Percentiles rank a stretch among this genome's conserved stretches.
Conservation (phyloP, 1,140 invertebrate genomes). For the Macrosteles quadrilineatus region DNA sequence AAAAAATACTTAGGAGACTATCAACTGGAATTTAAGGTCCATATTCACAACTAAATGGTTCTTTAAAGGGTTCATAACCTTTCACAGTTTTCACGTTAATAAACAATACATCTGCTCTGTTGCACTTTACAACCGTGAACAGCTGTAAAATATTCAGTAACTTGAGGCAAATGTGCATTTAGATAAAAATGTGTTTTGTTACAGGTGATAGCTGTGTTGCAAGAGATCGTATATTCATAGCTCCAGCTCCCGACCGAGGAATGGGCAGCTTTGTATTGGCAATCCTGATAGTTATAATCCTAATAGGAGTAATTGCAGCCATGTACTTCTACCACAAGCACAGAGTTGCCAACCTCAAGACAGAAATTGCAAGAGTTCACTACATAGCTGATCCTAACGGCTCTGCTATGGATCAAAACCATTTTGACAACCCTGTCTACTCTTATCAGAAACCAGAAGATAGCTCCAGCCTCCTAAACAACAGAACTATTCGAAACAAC, state of each 20-base stretch:
- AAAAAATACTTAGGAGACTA: too few relatives aligned
- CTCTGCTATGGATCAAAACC: constrained; percentile 67
- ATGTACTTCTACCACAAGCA: constrained; percentile 76
- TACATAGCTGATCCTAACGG: constrained; percentile 79
- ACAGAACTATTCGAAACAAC: constrained; percentile 62
- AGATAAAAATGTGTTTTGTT: too few relatives aligned
- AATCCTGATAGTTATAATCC: constrained; percentile 67
- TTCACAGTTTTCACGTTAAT: too few relatives aligned
- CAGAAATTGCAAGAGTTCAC: constrained; percentile 83
- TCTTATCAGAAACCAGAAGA: constrained; percentile 58
- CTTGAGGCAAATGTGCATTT: too few relatives aligned
- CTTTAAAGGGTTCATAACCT: too few relatives aligned
- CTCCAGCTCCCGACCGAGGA: constrained; percentile 44
- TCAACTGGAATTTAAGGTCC: too few relatives aligned
- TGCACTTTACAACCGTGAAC: too few relatives aligned
- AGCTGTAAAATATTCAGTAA: too few relatives aligned
- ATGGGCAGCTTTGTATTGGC: constrained; percentile 63
- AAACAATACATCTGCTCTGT: too few relatives aligned
- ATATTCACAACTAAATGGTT: too few relatives aligned
- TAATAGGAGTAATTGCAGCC: constrained; percentile 61
- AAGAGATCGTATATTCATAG: constrained; percentile 47
- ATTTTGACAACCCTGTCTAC: constrained; percentile 93
- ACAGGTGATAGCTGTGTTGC: constrained; percentile 55
- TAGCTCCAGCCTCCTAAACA: constrained; percentile 56
- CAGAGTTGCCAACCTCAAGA: constrained; percentile 76